Base-by-base conservation (phyloP, 1,140 invertebrate species). In the Caenorhabditis briggsae region DNA sequence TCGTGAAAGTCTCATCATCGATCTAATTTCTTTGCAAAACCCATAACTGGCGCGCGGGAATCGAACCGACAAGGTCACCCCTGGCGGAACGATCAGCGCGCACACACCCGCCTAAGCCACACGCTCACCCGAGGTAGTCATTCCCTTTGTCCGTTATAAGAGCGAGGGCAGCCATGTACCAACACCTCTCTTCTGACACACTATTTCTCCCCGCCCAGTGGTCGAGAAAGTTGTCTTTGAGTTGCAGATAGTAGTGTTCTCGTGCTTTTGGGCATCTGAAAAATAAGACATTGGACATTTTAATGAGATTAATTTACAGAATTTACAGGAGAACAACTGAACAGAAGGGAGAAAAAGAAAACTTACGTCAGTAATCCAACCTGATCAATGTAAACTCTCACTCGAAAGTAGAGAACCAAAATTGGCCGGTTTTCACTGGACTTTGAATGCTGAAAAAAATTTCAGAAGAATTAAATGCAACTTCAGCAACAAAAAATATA, bases 301-400 rank as follows among this genome's bases (percentile, higher is more conserved):
- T 23, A 12, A 25, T 25, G n/a, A n/a, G 59, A 61, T 20, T 18
- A 25, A 12, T 61, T 23, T 8, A 25, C 74, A 7, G 85, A 89
- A 16, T 70, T 33, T 33, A 33, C 33, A 33, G 33, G 33, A 33
- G 43, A 56, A 46, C 33, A n/a, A 65, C 20, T 82, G 14, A n/a
- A 78, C n/a, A 58, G 23, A 82, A 41, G 86, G 16, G 12, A 53
- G 18, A 53, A 78, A 83, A 50, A 7, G 86, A 65, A 74, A 61
- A 91, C 93, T 93, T 93, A 95, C 94, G 96, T 95, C 90, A 97
- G 94, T 82, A 96, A 91, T 33, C 93, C 90, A 84, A 93, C 92
- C 85, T 93, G 93, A 93, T 98, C 96, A 87, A 98, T 95, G 93
- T 98, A 97, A 93, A 96, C 98, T 93, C 97, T 96, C 89, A 98